Evolutionary conservation across 2,797 vertebrate species (phyloP).

Genomic region (Coranthus polyacanthus): DNA sequence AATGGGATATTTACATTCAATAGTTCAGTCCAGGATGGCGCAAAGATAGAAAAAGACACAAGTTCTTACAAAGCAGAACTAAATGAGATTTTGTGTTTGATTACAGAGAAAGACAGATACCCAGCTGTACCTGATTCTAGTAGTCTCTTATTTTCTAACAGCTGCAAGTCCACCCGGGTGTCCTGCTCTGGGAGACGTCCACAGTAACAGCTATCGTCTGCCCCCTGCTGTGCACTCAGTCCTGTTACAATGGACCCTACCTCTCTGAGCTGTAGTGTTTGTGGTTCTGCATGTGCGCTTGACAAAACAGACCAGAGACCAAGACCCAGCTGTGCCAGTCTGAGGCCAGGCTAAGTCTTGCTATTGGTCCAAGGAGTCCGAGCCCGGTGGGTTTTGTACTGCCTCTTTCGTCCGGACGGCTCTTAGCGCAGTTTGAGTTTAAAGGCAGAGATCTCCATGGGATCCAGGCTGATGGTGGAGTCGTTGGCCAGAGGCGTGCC

Average conservation of each 20-base stretch:
- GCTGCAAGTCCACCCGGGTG: constrained; percentile 44
- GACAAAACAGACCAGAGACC: constrained; percentile 47
- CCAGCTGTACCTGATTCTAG: constrained; percentile 30
- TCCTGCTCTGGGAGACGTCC: constrained; percentile 35
- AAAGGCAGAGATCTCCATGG: constrained; percentile 96
- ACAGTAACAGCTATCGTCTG: constrained; percentile 60
- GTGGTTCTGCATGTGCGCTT: constrained; percentile 47
- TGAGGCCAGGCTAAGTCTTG: constrained; percentile 29
- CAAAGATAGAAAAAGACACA: constrained; percentile 55
- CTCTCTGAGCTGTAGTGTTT: constrained; percentile 38
- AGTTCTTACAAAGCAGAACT: constrained; percentile 64
- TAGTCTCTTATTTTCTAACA: constrained; percentile 39
- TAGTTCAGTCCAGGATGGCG: constrained; percentile 68
- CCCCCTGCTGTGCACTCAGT: constrained; percentile 72
- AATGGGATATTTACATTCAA: constrained; percentile 84
- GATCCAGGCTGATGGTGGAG: constrained; percentile 87
- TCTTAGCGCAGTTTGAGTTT: constrained; percentile 92
- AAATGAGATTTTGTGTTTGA: constrained; percentile 48
- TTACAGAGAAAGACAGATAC: constrained; percentile 43
- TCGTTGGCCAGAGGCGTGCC: constrained; percentile 87
- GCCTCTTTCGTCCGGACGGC: constrained; percentile 24
- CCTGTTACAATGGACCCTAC: constrained; percentile 61
- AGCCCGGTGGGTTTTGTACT: constrained; percentile 26
- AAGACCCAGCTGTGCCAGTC: constrained; percentile 36
- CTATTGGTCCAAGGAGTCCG: constrained; percentile 56